Conservation (phyloP, 1,140 invertebrate species). For the Orius insidiosus region DNA sequence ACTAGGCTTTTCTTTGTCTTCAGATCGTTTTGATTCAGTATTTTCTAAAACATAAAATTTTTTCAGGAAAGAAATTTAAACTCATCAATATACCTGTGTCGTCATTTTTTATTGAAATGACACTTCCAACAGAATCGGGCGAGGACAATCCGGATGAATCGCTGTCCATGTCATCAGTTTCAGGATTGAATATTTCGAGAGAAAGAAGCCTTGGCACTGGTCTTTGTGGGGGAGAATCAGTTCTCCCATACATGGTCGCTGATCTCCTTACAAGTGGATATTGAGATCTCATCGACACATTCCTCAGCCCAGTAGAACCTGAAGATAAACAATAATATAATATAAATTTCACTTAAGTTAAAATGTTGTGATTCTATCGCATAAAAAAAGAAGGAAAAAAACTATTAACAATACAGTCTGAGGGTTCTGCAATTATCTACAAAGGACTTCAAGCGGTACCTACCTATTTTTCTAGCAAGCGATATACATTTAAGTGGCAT, state of each 20-base stretch:
- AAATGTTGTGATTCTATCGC: too few relatives aligned
- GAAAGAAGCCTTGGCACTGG: conserved; percentile 52
- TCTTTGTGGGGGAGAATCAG: conserved; percentile 27
- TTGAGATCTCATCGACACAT: conserved; percentile 15
- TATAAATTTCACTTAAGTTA: too few relatives aligned
- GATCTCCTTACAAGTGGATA: conserved; percentile 43
- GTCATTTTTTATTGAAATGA: conserved; percentile 43
- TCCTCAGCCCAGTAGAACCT: background rate
- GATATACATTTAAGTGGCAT: too few relatives aligned
- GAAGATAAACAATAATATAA: too few relatives aligned
- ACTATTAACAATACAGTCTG: too few relatives aligned
- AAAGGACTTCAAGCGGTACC: too few relatives aligned
- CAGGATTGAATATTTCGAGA: conserved; percentile 74
- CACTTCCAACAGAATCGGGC: conserved; percentile 68
- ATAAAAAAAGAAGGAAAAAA: too few relatives aligned
- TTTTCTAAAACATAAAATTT: background rate
- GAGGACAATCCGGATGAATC: conserved; percentile 73
- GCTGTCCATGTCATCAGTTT: conserved; percentile 76
- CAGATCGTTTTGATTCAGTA: background rate
- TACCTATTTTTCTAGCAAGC: too few relatives aligned
- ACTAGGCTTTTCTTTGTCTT: background rate
- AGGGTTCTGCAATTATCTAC: background rate
- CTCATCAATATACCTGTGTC: conserved; percentile 10
- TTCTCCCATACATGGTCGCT: conserved; percentile 30
- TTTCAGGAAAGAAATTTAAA: conserved; percentile 1